phyloP scores from a whole-genome alignment of 2,888 invertebrate genomes.

The Acrobasis consociella region DNA sequence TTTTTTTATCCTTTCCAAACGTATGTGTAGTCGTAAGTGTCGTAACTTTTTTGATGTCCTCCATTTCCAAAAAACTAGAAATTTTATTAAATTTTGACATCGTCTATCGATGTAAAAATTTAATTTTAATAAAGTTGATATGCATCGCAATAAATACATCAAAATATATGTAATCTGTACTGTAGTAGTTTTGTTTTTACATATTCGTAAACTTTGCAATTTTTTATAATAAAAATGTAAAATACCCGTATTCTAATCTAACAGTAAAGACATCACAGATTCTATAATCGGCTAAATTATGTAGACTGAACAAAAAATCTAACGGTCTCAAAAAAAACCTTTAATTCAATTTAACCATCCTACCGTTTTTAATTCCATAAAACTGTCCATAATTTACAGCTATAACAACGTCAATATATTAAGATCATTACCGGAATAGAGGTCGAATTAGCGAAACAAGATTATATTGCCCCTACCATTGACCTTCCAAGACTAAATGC shows the following conservation, averaged over 20 bases:
- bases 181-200: too few relatives aligned
- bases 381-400: background rate
- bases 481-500: background rate
- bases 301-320: background rate
- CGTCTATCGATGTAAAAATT: too few relatives aligned
- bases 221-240: too few relatives aligned
- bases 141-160: too few relatives aligned
- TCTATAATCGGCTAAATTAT: background rate
- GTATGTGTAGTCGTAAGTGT: too few relatives aligned
- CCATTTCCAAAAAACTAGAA: too few relatives aligned
- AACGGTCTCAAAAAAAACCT: background rate
- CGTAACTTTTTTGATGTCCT: background rate
- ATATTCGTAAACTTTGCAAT: too few relatives aligned
- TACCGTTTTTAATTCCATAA: background rate
- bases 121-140: too few relatives aligned
- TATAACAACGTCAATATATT: background rate
- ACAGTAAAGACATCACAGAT: too few relatives aligned
- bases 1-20: slow-evolving; percentile 38
- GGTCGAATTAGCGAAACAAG: slow-evolving; percentile 2
- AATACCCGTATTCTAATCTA: too few relatives aligned
- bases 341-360: background rate
- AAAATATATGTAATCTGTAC: too few relatives aligned
- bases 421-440: background rate
- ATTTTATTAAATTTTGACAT: too few relatives aligned
- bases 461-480: background rate